phyloP scores from a whole-genome alignment of 2,888 invertebrate species.

The Rhamnusium bicolor region DNA sequence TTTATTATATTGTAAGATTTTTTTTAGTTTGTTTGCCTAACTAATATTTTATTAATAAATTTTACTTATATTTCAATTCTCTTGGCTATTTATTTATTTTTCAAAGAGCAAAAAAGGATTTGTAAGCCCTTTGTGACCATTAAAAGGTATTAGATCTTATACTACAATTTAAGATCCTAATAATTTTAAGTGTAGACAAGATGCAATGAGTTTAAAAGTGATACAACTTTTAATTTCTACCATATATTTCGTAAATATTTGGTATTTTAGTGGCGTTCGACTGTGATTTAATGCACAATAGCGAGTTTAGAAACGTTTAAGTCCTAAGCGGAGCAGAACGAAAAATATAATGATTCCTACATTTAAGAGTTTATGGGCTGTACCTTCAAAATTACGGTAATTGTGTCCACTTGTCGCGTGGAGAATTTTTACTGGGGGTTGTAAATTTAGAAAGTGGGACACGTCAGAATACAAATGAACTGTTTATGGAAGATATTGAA shows the following conservation, averaged over 20 bases:
- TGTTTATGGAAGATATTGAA: conserved; percentile 15
- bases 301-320: conserved; percentile 29
- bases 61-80: no score
- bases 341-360: conserved; percentile 41
- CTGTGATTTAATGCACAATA: conserved; percentile 40
- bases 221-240: not conserved
- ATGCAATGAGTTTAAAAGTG: not conserved
- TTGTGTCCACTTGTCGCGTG: conserved; percentile 54
- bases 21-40: no score
- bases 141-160: no score
- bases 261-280: conserved; percentile 41
- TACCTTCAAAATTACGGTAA: conserved; percentile 41
- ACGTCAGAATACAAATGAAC: conserved; percentile 34
- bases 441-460: conserved; percentile 61
- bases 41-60: no score
- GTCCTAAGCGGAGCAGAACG: conserved; percentile 39
- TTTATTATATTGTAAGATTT: no score
- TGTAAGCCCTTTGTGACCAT: no score
- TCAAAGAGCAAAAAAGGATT: no score
- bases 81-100: no score
- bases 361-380: conserved; percentile 38
- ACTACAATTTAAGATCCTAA: no score
- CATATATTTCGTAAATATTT: conserved; percentile 35
- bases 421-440: conserved; percentile 56
- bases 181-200: not conserved